Evolutionary conservation across 2,797 vertebrate species (phyloP).

Genomic region (Arrhamphus sclerolepis): DNA sequence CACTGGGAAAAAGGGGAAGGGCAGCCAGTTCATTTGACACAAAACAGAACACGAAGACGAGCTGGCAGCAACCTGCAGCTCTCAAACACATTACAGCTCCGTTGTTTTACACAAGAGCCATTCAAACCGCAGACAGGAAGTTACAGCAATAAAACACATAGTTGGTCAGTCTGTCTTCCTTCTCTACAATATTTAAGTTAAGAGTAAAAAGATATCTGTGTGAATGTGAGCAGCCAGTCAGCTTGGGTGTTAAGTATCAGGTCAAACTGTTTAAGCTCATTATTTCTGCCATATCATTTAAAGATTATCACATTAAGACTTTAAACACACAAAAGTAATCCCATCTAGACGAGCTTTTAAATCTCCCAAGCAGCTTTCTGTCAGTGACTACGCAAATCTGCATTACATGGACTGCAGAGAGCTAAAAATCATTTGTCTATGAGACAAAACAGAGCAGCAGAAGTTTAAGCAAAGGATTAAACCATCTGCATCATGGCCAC

Average conservation of each 20-base stretch:
- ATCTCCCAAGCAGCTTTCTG: slow-evolving; percentile 7
- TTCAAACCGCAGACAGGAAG: slow-evolving; percentile 23
- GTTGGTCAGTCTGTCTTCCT: slow-evolving; percentile 6
- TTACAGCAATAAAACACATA: slow-evolving; percentile 15
- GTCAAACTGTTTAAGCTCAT: slow-evolving; percentile 33
- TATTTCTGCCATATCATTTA: slow-evolving; percentile 13
- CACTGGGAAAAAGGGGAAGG: slow-evolving; percentile 25
- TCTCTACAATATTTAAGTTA: too few species aligned
- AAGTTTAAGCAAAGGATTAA: too few species aligned
- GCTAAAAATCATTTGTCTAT: too few species aligned
- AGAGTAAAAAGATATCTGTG: not conserved
- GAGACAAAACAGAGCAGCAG: too few species aligned
- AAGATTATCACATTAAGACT: slow-evolving; percentile 37
- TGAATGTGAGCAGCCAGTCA: not conserved
- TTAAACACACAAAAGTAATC: slow-evolving; percentile 41
- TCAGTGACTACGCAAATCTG: not conserved
- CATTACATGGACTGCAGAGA: too few species aligned
- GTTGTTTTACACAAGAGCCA: slow-evolving; percentile 11
- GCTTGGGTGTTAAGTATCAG: not conserved
- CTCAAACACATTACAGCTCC: slow-evolving; percentile 5
- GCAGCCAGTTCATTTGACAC: slow-evolving; percentile 62
- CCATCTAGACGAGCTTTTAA: not conserved
- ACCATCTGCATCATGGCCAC: too few species aligned
- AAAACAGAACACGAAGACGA: slow-evolving; percentile 45
- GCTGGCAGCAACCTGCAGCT: slow-evolving; percentile 23